A percentile compares a stretch with the other conserved stretches of the same genome.
phyloP scores from a whole-genome alignment of 2,888 invertebrate species.

The Ochropleura plecta region DNA sequence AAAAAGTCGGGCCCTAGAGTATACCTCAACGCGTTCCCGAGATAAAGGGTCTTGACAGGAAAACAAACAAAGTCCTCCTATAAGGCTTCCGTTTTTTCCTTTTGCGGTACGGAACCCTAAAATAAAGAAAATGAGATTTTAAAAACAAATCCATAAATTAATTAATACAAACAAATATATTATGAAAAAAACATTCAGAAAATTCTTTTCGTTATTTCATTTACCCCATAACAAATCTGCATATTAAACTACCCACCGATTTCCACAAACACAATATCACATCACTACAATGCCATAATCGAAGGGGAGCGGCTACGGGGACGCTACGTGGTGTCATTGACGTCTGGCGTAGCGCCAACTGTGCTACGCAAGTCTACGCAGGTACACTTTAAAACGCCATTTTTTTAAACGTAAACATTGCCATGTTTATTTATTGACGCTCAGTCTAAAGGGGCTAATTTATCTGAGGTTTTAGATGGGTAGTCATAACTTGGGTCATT shows the following conservation, averaged over 20 bases:
- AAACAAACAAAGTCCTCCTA: too few species aligned
- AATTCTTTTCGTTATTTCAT: not conserved
- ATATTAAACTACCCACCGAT: not conserved
- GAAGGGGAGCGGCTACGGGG: conserved; percentile 51
- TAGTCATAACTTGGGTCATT: conserved; percentile 12
- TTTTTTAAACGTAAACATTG: conserved; percentile 43
- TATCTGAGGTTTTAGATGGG: conserved; percentile 14
- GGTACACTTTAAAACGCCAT: conserved; percentile 15
- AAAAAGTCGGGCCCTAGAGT: too few species aligned
- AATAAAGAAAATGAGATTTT: not conserved
- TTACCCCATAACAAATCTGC: not conserved
- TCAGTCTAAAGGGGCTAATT: conserved; percentile 25
- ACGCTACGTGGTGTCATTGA: conserved; percentile 67
- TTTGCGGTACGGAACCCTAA: too few species aligned
- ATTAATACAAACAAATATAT: not conserved
- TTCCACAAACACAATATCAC: conserved; percentile 11
- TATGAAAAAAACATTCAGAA: too few species aligned
- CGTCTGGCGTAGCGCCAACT: conserved; percentile 79
- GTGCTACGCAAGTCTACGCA: conserved; percentile 72
- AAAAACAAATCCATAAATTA: not conserved
- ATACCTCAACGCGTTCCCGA: too few species aligned
- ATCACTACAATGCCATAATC: conserved; percentile 30
- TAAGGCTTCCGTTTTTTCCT: too few species aligned
- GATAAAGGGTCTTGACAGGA: too few species aligned
- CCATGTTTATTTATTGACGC: not conserved